Conservation (phyloP, 1,140 invertebrate genomes). For the Pseudomyrmex gracilis region DNA sequence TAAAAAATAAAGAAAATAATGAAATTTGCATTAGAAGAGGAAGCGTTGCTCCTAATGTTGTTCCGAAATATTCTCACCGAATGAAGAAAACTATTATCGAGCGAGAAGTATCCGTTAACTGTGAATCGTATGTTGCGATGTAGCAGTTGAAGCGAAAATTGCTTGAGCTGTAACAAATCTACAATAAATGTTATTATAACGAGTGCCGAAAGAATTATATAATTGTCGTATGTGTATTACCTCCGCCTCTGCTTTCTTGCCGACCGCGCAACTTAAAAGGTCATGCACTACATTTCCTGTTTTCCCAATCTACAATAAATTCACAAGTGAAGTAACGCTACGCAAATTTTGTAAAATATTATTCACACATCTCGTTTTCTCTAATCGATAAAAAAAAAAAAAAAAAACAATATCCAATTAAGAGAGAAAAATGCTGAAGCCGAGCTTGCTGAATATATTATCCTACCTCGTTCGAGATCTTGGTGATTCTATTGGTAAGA, state of each 20-base stretch:
- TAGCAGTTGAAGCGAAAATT: conserved; percentile 84
- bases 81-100: conserved; percentile 83
- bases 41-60: not conserved
- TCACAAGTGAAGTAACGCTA: not conserved
- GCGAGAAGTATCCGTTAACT: conserved; percentile 82
- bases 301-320: conserved; percentile 55
- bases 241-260: conserved; percentile 44
- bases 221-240: conserved; percentile 27
- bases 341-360: not conserved
- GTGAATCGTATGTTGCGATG: conserved; percentile 83
- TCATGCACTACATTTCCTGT: conserved; percentile 60
- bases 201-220: not conserved
- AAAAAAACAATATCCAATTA: not conserved
- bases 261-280: conserved; percentile 44
- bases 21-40: not conserved
- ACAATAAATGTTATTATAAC: conserved; percentile 3
- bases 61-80: conserved; percentile 76
- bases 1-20: not conserved
- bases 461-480: conserved; percentile 63
- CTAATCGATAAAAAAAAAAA: not conserved
- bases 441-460: not conserved
- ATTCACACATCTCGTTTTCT: too few relatives aligned
- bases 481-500: conserved; percentile 59
- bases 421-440: not conserved
- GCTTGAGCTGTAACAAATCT: conserved; percentile 80